Evolutionary conservation across 2,113 vertebrate species (phyloP), one percentile per base, ranked within the genome.

Genomic region (Nannospalax galili): DNA sequence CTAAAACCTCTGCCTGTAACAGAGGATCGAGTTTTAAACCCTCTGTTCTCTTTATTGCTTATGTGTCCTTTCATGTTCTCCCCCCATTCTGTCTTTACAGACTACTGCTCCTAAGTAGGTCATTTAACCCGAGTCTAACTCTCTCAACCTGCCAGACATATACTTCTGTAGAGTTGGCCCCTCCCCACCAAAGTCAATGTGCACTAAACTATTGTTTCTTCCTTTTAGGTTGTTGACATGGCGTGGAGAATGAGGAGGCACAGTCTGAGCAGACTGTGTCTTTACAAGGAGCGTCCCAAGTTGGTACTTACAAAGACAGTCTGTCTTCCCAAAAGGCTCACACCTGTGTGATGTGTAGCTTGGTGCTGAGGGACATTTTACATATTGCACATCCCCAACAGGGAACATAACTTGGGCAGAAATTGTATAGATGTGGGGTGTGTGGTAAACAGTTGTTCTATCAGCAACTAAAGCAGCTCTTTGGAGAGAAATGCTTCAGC

Each of bases 211-310:
- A 40, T 20, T 45, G 6, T 91, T n/a, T 88, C 62, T 37, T 91
- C 77, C 45, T 94, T 96, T 91, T 73, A 97, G 96, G 73, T 92
- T 94, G 73, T 72, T 95, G 92, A 89, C 42, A 19, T 90, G 92
- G 90, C 62, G 26, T 86, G 70, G 78, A 92, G 17, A 35, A 4
- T 4, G 88, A 78, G 70, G 85, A 69, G 22, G 35, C 62, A 52
- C 80, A 26, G 48, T 90, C 56, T 8, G 67, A 92, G 73, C 93
- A 92, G 48, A 89, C 24, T 0, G 0, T 65, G 65, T 81, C 62
- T 91, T 26, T 56, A 37, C 42, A 78, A 95, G 56, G 64, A 45
- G 7, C 26, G 9, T 48, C 58, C 7, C 82, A 42, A 16, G 40
- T 85, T 45, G 73, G 78, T 30, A 77, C 62, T 88, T 22, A 56